Conservation (phyloP, 2,888 invertebrate genomes). For the Rhimphoctona megacephalus region DNA sequence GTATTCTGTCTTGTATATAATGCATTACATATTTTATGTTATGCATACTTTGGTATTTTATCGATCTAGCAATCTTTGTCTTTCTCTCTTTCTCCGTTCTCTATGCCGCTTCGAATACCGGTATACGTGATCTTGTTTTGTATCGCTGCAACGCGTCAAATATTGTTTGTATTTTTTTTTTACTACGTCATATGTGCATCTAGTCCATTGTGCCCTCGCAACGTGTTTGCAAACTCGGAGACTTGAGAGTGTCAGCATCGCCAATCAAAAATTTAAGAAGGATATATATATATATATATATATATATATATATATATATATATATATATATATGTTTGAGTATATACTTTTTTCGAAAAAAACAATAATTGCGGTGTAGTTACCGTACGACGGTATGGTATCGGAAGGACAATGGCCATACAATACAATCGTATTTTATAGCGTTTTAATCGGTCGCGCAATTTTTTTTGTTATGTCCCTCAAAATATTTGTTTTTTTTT, state of each 20-base stretch:
- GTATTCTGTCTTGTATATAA: neutral
- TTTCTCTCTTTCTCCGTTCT: conserved; percentile 14
- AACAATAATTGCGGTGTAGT: too few species aligned
- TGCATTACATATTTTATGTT: neutral
- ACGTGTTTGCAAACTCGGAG: conserved; percentile 68
- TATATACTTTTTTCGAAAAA: too few species aligned
- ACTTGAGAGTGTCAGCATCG: conserved; percentile 40
- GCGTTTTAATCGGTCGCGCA: conserved; percentile 19
- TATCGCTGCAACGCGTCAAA: conserved; percentile 45
- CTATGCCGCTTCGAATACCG: neutral
- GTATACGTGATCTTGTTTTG: conserved; percentile 29
- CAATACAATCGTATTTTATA: conserved; percentile 6
- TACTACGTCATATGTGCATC: conserved; percentile 79
- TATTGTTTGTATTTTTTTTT: conserved; percentile 44
- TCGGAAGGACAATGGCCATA: conserved; percentile 43
- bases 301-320: neutral
- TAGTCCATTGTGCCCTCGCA: conserved; percentile 80
- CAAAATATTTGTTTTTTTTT: conserved; percentile 21
- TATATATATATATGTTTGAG: too few species aligned
- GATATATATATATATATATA: neutral
- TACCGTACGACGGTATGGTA: conserved; percentile 3
- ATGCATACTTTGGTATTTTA: neutral
- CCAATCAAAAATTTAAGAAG: conserved; percentile 31
- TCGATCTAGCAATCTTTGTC: neutral
- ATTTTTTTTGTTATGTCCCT: conserved; percentile 10